Evolutionary conservation across 1,140 invertebrate genomes (phyloP).

Genomic region (Bombus impatiens): DNA sequence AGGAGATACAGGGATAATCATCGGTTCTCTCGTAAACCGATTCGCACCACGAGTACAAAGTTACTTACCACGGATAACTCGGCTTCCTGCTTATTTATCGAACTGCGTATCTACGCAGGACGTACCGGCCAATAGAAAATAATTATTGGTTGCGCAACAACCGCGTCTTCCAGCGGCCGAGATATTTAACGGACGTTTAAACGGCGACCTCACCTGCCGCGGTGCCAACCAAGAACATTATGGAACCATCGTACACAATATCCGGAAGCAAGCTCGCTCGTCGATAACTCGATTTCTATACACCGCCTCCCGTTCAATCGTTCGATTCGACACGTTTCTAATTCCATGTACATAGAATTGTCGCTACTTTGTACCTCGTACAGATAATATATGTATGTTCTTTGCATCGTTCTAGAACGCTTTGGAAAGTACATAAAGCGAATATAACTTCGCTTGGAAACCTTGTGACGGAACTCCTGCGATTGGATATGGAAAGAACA

Average conservation of each 20-base stretch:
- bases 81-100: constrained; percentile 59
- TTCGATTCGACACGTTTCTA: constrained; percentile 9
- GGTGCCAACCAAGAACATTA: background rate
- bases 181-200: constrained; percentile 42
- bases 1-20: constrained; percentile 49
- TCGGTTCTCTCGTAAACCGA: constrained; percentile 48
- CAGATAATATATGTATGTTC: background rate
- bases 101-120: constrained; percentile 36
- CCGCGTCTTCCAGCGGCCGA: constrained; percentile 11
- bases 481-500: background rate
- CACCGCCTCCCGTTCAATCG: background rate
- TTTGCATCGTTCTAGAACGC: background rate
- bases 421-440: background rate
- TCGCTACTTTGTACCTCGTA: background rate
- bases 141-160: constrained; percentile 48
- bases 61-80: background rate
- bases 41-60: constrained; percentile 32
- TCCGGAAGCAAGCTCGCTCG: constrained; percentile 34
- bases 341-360: background rate
- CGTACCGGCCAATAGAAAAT: constrained; percentile 37
- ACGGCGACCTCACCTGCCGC: constrained; percentile 21
- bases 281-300: constrained; percentile 44
- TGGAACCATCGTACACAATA: constrained; percentile 30
- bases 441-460: background rate
- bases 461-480: background rate